Conservation (phyloP, 2,797 vertebrate genomes). For the Tauraco hartlaubi region DNA sequence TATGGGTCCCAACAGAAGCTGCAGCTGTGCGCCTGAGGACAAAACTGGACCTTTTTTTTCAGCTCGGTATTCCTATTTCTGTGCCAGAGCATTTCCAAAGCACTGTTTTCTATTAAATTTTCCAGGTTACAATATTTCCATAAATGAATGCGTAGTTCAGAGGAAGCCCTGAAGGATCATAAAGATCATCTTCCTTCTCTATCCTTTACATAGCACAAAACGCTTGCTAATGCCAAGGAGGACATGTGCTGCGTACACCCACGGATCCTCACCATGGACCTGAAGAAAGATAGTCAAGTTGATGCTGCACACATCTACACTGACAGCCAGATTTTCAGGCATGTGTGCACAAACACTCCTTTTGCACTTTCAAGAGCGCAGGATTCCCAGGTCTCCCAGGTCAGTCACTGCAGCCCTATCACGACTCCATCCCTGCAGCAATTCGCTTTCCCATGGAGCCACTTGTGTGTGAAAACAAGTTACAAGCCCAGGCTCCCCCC, state of each 20-base stretch:
- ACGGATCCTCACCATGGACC: not conserved
- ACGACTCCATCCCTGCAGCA: not conserved
- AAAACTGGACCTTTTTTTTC: not conserved
- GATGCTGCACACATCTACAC: not conserved
- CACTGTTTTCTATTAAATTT: not conserved
- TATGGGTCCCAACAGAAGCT: not conserved
- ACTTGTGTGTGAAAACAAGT: not conserved
- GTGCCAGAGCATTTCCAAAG: not conserved
- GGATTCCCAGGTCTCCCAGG: not conserved
- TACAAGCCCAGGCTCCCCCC: not conserved
- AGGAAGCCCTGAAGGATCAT: not conserved
- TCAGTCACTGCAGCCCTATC: not conserved
- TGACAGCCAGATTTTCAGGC: not conserved
- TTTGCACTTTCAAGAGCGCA: not conserved
- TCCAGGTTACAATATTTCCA: not conserved
- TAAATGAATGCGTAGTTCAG: not conserved
- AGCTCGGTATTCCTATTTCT: not conserved
- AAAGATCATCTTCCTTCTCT: not conserved
- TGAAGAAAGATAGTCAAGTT: not conserved
- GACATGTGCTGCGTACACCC: not conserved
- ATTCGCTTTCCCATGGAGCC: not conserved
- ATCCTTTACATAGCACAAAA: not conserved
- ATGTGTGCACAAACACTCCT: rapidly evolving
- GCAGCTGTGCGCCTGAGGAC: not conserved
- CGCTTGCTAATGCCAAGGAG: not conserved